Evolutionary conservation across 35 echinoderm and acorn worm species (phyloP), one percentile per base, ranked within the genome.

Genomic region (Strongylocentrotus purpuratus): DNA sequence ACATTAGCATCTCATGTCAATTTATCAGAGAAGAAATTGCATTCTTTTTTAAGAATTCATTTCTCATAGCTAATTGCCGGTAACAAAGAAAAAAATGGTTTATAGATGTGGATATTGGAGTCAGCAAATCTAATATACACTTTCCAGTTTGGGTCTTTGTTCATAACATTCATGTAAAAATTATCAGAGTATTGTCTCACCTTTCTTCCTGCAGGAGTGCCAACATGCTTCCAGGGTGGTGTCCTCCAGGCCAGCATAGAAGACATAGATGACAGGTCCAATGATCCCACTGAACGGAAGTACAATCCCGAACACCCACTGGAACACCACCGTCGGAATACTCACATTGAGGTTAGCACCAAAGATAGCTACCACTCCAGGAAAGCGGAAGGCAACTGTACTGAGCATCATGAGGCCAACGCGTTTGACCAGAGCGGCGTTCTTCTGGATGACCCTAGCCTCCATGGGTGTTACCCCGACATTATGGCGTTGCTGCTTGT

Each of bases 261-360:
- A 70, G 13, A 95, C 7, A 35, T 95, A 95, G 32, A 95, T 88
- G 32, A 96, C 86, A 45, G 96, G 94, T 91, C 96, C 96, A 2
- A 91, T 86, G 20, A 65, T 86, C 33, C 85, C 94, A 60, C 96
- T 87, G 45, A 94, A 91, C 7, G 96, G 96, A 31, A 94, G 86
- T 9, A 96, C 96, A 33, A 94, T 88, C 25, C 96, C 96, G 61
- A 96, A 96, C 45, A 96, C 94, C 96, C 96, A 96, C 48, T 96
- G 96, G 20, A 96, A 58, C 4, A 94, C 94, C 17, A 52, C 33
- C 17, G 33, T 89, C 9, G 96, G 50, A 11, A 96, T 88, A 60
- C 60, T 31, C 45, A 94, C 85, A 14, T 94, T 94, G 9, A 94
- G 85, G 86, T 94, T 90, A 52, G 60, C 86, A 61, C 94, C 86